Conservation (phyloP, 2,797 vertebrate genomes). For the Gallirallus australis region DNA sequence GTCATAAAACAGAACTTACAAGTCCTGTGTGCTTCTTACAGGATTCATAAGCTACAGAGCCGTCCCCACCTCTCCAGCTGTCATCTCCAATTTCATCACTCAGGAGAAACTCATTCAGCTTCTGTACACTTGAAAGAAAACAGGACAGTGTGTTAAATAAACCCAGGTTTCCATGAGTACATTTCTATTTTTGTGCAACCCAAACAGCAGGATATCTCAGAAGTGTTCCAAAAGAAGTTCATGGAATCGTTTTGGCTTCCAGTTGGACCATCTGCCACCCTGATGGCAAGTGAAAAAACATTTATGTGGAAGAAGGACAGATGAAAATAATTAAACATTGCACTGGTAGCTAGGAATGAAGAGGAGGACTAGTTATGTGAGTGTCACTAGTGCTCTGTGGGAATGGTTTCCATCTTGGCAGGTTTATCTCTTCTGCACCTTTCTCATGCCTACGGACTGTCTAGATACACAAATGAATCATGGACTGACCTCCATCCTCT, state of each 20-base stretch:
- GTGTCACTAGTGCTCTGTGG: neutral
- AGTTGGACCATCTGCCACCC: neutral
- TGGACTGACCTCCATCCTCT: neutral
- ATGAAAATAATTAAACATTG: neutral
- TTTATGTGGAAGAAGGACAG: neutral
- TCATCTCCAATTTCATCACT: slow-evolving; percentile 98
- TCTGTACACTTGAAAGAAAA: slow-evolving; percentile 88
- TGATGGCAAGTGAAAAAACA: neutral
- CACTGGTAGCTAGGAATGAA: neutral
- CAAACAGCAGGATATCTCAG: neutral
- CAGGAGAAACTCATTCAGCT: slow-evolving; percentile 94
- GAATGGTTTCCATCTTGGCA: neutral
- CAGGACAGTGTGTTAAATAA: neutral
- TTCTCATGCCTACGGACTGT: neutral
- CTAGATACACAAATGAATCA: neutral
- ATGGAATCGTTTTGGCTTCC: neutral
- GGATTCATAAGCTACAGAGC: slow-evolving; percentile 83
- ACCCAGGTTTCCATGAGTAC: neutral
- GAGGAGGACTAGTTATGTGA: neutral
- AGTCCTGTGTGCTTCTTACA: slow-evolving; percentile 88
- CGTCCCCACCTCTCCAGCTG: slow-evolving; percentile 90
- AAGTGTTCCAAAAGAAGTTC: neutral
- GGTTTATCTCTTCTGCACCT: neutral
- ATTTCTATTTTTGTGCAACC: neutral
- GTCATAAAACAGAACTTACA: slow-evolving; percentile 80